phyloP scores from a whole-genome alignment of 2,113 vertebrate genomes.

The Balaenoptera acutorostrata region DNA sequence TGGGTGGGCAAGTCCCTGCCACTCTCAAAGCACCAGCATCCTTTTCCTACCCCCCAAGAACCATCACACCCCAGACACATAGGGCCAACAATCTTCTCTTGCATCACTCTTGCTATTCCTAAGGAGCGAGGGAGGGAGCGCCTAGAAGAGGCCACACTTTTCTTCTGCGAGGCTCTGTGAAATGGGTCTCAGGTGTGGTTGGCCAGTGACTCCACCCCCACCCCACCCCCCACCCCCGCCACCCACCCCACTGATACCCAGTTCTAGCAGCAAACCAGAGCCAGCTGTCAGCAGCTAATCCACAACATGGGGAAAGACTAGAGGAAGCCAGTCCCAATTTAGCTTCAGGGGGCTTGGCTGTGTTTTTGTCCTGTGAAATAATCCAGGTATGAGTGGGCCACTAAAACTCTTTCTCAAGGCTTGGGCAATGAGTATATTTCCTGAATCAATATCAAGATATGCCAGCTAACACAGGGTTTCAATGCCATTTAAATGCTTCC shows the following conservation, averaged over 20 bases:
- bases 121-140: background rate
- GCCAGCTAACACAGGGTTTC: background rate
- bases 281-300: background rate
- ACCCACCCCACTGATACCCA: background rate
- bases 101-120: background rate
- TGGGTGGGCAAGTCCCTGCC: background rate
- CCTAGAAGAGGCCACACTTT: background rate
- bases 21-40: background rate
- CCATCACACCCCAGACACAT: background rate
- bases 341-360: background rate
- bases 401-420: background rate
- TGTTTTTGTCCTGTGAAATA: background rate
- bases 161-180: background rate
- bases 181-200: background rate
- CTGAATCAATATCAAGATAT: background rate
- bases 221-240: rapidly evolving
- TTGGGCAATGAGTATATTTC: background rate
- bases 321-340: background rate
- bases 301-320: background rate
- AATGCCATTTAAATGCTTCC: background rate
- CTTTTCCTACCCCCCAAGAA: background rate
- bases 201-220: background rate
- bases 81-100: background rate
- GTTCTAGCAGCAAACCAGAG: background rate
- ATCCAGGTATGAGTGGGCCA: background rate